Conservation (phyloP, 2,113 vertebrate species). For the Tachysurus fulvidraco region DNA sequence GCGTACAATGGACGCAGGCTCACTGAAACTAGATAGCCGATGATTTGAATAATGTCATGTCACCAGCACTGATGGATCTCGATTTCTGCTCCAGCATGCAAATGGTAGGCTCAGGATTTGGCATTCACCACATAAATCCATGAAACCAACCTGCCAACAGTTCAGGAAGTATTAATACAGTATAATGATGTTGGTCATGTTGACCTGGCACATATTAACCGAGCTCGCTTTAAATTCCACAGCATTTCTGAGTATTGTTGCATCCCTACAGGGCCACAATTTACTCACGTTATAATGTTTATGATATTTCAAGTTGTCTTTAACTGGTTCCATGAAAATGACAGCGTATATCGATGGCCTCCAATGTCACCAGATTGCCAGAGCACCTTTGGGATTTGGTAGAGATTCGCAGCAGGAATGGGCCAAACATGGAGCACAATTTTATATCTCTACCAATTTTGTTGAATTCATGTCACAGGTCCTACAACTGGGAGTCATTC, state of each 20-base stretch:
- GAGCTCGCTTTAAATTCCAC: background rate
- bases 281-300: background rate
- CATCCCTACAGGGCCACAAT: background rate
- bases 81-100: background rate
- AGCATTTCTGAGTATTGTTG: background rate
- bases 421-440: background rate
- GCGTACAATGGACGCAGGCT: background rate
- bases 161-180: background rate
- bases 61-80: background rate
- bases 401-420: background rate
- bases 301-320: background rate
- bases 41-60: conserved; percentile 15
- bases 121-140: background rate
- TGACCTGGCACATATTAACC: background rate
- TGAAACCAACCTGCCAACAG: background rate
- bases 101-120: background rate
- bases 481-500: background rate
- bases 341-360: background rate
- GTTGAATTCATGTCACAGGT: background rate
- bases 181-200: background rate
- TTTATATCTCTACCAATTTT: background rate
- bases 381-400: background rate
- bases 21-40: background rate
- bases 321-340: background rate
- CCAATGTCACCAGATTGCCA: background rate